These are phyloP conservation scores for Latrodectus geometricus DNA, from an alignment of 1,140 invertebrate genomes.

Conservation along the genomic window DNA sequence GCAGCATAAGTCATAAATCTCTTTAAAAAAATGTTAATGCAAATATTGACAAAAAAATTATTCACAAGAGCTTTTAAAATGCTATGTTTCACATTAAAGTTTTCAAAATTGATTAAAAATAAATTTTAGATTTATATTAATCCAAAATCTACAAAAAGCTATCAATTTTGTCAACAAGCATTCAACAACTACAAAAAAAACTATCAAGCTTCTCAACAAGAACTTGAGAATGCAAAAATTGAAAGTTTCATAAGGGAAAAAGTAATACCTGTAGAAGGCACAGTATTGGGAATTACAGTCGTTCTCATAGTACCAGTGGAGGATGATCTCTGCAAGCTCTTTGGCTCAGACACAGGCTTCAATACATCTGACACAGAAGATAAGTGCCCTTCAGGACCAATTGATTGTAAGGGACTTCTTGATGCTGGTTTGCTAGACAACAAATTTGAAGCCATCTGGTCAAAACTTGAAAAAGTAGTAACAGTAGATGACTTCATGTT, in stretches of 20 bases:
- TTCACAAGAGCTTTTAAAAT: no score
- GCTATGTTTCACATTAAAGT: no score
- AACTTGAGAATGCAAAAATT: background rate
- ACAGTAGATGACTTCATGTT: conserved; percentile 43
- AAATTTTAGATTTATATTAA: no score
- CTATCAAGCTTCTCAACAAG: background rate
- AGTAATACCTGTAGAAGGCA: conserved; percentile 29
- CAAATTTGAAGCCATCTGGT: conserved; percentile 37
- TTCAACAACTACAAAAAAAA: background rate
- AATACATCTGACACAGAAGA: background rate
- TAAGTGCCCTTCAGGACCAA: conserved; percentile 29
- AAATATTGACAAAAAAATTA: no score
- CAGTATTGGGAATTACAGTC: conserved; percentile 10
- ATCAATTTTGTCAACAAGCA: no score
- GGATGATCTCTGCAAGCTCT: conserved; percentile 28
- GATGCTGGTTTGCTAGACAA: conserved; percentile 22
- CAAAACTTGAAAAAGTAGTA: conserved; percentile 54
- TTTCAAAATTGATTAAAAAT: no score
- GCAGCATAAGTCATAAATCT: background rate
- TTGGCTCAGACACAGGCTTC: conserved; percentile 19
- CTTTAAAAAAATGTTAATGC: no score
- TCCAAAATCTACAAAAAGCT: no score
- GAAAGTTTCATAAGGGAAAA: background rate
- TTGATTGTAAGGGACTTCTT: background rate
- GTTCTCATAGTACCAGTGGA: conserved; percentile 33